phyloP scores from a whole-genome alignment of 1,140 invertebrate species.

The Penaeus indicus region DNA sequence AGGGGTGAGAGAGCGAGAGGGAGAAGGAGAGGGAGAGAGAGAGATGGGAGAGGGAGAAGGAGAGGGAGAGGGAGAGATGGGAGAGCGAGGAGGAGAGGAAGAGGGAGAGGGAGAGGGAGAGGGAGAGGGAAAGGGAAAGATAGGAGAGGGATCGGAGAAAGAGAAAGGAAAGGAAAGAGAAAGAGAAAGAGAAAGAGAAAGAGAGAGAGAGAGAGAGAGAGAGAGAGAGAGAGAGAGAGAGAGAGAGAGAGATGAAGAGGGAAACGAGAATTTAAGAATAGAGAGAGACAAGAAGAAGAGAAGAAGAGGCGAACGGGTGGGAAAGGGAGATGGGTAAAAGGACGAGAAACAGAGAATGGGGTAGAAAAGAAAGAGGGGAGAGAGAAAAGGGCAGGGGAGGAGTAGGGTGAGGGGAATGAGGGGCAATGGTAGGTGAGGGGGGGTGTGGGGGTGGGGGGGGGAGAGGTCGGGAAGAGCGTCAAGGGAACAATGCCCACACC shows the following conservation, averaged over 20 bases:
- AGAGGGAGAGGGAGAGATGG: too few relatives aligned
- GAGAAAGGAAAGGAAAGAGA: background rate
- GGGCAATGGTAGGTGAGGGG: background rate
- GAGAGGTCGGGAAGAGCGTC: background rate
- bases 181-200: background rate
- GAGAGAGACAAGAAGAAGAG: background rate
- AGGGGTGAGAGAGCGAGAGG: too few relatives aligned
- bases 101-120: too few relatives aligned
- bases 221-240: background rate
- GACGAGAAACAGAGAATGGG: background rate
- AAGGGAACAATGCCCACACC: background rate
- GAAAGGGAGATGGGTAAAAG: background rate
- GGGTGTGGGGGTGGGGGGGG: background rate
- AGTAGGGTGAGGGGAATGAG: background rate
- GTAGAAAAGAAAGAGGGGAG: background rate
- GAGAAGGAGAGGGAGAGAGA: too few relatives aligned
- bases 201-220: too few relatives aligned
- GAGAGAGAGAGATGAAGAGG: background rate
- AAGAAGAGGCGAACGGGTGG: too few relatives aligned
- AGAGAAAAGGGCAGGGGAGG: background rate
- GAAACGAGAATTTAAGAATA: background rate
- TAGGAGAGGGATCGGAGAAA: too few relatives aligned
- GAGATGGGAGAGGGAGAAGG: too few relatives aligned
- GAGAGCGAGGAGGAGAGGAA: too few relatives aligned
- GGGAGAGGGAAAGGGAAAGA: too few relatives aligned